Conservation (phyloP, 1,140 invertebrate species). For the Drosophila lacertosa region DNA sequence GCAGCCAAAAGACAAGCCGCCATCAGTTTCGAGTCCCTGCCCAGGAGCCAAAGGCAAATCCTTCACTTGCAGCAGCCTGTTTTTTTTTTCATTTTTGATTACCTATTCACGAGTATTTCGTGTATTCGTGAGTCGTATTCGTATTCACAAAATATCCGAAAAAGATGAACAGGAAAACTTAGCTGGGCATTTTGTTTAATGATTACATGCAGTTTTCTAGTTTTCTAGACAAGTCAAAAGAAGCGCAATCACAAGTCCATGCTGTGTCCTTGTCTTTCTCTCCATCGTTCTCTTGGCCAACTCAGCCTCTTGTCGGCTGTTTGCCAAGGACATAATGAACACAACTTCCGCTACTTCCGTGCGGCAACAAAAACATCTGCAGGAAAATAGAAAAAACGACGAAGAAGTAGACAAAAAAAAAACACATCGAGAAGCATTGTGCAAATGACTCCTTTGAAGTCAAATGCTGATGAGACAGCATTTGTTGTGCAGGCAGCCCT, state of each 20-base stretch:
- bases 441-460: conserved; percentile 78
- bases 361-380: conserved; percentile 21
- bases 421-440: conserved; percentile 46
- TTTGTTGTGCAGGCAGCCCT: conserved; percentile 66
- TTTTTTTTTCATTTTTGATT: conserved; percentile 16
- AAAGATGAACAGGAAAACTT: conserved; percentile 35
- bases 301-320: conserved; percentile 25
- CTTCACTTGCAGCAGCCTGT: conserved; percentile 53
- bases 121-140: conserved; percentile 1
- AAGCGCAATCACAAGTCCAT: conserved; percentile 42
- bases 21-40: not conserved
- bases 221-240: conserved; percentile 31
- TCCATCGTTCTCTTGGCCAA: not conserved
- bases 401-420: not conserved
- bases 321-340: conserved; percentile 78
- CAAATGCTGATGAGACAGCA: conserved; percentile 75
- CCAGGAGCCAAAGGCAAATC: conserved; percentile 21
- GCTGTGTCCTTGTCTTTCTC: conserved; percentile 41
- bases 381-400: conserved; percentile 7
- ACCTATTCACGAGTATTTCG: conserved; percentile 43
- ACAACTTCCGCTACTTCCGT: conserved; percentile 67
- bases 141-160: conserved; percentile 6
- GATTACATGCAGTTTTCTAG: conserved; percentile 70
- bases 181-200: conserved; percentile 43
- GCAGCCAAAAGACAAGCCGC: conserved; percentile 60